Evolutionary conservation across 2,113 vertebrate genomes (phyloP).

Genomic region (Nesogale talazaci): DNA sequence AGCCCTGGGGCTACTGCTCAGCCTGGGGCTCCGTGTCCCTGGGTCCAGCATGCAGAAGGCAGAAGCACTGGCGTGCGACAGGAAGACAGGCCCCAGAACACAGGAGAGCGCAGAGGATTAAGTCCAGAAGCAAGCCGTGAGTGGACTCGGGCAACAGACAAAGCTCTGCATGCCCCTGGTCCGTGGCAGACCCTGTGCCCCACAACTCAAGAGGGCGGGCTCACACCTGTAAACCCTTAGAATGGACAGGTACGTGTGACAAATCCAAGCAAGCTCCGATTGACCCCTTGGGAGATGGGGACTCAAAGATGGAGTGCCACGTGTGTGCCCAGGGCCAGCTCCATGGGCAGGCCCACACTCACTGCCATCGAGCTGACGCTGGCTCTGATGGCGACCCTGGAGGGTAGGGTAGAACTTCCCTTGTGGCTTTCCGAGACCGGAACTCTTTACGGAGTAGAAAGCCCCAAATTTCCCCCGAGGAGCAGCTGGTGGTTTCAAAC

Average conservation of each 20-base stretch:
- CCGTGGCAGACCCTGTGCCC: neutral
- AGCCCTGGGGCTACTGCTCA: neutral
- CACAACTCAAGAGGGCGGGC: neutral
- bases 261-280: neutral
- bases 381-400: too few relatives aligned
- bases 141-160: neutral
- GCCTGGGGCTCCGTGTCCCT: neutral
- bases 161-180: neutral
- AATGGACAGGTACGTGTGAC: neutral
- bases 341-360: too few relatives aligned
- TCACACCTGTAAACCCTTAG: neutral
- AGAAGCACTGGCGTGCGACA: neutral
- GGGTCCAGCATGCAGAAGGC: conserved; percentile 23
- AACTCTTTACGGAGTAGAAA: too few relatives aligned
- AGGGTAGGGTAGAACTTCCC: too few relatives aligned
- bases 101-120: neutral
- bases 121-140: neutral
- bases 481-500: too few relatives aligned
- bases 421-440: too few relatives aligned
- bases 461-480: too few relatives aligned
- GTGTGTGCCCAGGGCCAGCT: neutral
- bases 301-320: neutral
- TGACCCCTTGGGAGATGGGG: neutral
- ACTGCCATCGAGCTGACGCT: too few relatives aligned
- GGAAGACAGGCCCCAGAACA: neutral